These are phyloP conservation scores for Caenorhabditis inopinata DNA, from an alignment of 1,140 invertebrate genomes.

Conservation along the genomic window DNA sequence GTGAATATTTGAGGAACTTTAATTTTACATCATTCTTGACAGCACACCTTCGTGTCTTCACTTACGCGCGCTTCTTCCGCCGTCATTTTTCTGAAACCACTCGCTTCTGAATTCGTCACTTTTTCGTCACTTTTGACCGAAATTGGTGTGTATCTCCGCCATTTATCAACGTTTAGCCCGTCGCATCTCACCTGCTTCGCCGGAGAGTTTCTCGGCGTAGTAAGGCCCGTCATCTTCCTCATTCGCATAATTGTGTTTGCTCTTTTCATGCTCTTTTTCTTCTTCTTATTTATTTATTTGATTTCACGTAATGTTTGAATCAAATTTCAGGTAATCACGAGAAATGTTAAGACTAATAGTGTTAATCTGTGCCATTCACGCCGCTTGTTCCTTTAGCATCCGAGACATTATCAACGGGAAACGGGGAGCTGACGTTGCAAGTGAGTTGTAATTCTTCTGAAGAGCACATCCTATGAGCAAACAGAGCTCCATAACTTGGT, in stretches of 20 bases:
- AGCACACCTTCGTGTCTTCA: not conserved
- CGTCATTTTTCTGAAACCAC: not conserved
- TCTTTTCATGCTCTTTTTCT: not conserved
- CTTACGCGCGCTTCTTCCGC: not conserved
- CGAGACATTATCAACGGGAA: slow-evolving; percentile 48
- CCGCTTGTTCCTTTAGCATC: slow-evolving; percentile 45
- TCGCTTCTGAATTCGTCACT: slow-evolving; percentile 8
- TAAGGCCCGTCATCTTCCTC: not conserved
- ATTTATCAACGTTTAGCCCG: not conserved
- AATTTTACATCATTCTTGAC: not conserved
- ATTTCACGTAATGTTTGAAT: not conserved
- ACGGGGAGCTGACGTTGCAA: slow-evolving; percentile 33
- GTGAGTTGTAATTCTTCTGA: too few species aligned
- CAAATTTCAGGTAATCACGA: slow-evolving; percentile 19
- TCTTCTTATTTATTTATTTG: too few species aligned
- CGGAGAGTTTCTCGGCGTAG: not conserved
- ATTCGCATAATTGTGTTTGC: not conserved
- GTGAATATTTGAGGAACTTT: not conserved
- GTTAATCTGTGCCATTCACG: slow-evolving; percentile 21
- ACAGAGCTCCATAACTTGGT: too few species aligned
- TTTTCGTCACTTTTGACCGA: not conserved
- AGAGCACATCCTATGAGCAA: too few species aligned
- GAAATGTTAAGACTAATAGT: slow-evolving; percentile 27
- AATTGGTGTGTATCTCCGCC: slow-evolving; percentile 18
- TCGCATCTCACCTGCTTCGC: not conserved